phyloP scores from a whole-genome alignment of 2,113 vertebrate species.

The Gambusia affinis region DNA sequence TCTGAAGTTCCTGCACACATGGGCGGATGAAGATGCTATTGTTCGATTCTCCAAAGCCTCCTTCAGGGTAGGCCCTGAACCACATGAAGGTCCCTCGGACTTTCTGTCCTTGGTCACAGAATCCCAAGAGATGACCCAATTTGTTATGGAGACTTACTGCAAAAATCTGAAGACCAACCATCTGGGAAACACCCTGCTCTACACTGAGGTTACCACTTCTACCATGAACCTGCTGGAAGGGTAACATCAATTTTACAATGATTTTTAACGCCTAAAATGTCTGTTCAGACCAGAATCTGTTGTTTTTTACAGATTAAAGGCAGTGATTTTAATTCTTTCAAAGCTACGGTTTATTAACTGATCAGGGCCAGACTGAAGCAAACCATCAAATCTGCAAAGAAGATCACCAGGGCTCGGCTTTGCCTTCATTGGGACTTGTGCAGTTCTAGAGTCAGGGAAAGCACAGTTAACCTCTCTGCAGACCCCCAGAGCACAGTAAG shows the following conservation, averaged over 20 bases:
- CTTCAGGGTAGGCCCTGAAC: conserved; percentile 74
- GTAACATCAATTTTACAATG: conserved; percentile 71
- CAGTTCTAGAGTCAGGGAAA: too few relatives aligned
- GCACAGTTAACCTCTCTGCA: too few relatives aligned
- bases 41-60: conserved; percentile 77
- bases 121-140: conserved; percentile 76
- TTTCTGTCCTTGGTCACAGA: conserved; percentile 79
- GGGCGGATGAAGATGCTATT: conserved; percentile 68
- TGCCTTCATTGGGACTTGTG: too few relatives aligned
- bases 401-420: too few relatives aligned
- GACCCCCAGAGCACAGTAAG: too few relatives aligned
- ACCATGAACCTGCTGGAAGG: conserved; percentile 94
- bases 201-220: conserved; percentile 83
- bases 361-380: too few relatives aligned
- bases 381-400: too few relatives aligned
- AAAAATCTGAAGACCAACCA: conserved; percentile 82
- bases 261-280: background rate
- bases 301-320: background rate
- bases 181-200: conserved; percentile 86
- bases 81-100: conserved; percentile 41
- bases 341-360: too few relatives aligned
- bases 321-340: too few relatives aligned
- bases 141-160: conserved; percentile 83
- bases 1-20: conserved; percentile 78
- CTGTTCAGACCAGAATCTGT: background rate